Conservation (phyloP, 2,113 vertebrate species). For the Chaetodon trifascialis region DNA sequence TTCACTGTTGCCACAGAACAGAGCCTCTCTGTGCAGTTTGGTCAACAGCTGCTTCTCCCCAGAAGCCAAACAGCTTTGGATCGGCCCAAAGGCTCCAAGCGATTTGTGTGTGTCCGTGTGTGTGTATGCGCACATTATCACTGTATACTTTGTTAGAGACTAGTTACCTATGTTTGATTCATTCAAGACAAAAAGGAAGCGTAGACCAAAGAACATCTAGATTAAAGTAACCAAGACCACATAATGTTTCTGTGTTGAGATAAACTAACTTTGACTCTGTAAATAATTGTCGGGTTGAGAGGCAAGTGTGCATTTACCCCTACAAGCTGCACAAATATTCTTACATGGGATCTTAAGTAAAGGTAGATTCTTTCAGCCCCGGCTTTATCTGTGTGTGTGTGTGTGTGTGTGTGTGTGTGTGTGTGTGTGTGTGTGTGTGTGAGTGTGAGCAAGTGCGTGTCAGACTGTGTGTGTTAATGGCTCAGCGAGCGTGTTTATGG, state of each 20-base stretch:
- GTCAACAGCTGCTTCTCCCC: slow-evolving; percentile 70
- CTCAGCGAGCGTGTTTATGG: slow-evolving; percentile 61
- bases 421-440: slow-evolving; percentile 9
- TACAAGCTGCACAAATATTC: neutral
- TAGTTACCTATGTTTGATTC: slow-evolving; percentile 28
- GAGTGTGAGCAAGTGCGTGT: slow-evolving; percentile 15
- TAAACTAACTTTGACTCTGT: neutral
- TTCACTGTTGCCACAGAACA: slow-evolving; percentile 52
- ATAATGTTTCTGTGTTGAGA: neutral
- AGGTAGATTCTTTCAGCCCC: neutral
- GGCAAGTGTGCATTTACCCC: neutral
- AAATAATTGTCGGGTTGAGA: neutral
- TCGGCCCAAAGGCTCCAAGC: slow-evolving; percentile 52
- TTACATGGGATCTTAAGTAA: neutral
- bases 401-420: slow-evolving; percentile 34
- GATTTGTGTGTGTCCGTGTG: slow-evolving; percentile 6
- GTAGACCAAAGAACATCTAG: neutral
- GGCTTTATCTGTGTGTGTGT: slow-evolving; percentile 34
- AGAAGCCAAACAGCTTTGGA: slow-evolving; percentile 63
- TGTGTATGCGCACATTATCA: slow-evolving; percentile 15
- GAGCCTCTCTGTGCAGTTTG: slow-evolving; percentile 56
- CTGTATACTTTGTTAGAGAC: slow-evolving; percentile 29
- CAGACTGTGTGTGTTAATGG: slow-evolving; percentile 56
- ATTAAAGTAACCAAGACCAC: neutral
- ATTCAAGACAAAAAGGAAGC: neutral